Conservation (phyloP, 2,888 invertebrate genomes). For the Cerastoderma edule region DNA sequence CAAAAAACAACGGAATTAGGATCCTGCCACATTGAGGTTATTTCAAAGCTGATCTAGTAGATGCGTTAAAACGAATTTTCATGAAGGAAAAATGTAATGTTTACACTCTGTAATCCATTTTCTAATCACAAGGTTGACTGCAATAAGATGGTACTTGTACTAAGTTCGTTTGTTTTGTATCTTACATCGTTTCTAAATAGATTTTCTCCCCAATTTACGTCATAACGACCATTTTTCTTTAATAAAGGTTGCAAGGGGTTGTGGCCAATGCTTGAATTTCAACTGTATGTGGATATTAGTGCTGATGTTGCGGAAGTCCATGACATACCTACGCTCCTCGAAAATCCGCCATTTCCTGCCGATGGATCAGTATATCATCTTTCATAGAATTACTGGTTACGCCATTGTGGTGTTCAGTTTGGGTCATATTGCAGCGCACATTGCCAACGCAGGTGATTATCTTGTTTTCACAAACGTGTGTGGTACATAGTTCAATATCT, state of each 20-base stretch:
- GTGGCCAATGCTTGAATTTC: constrained; percentile 94
- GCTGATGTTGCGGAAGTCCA: constrained; percentile 93
- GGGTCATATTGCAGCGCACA: constrained; percentile 93
- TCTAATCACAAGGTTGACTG: constrained; percentile 14
- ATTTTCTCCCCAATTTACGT: not conserved
- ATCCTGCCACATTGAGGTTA: too few species aligned
- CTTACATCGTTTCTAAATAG: not conserved
- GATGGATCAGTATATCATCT: constrained; percentile 95
- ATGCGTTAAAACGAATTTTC: too few species aligned
- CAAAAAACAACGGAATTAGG: too few species aligned
- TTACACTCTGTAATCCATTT: too few species aligned
- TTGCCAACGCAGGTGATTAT: constrained; percentile 91
- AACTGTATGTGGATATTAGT: constrained; percentile 94
- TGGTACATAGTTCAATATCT: too few species aligned
- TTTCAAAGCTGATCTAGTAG: too few species aligned
- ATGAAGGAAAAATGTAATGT: too few species aligned
- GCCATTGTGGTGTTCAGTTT: constrained; percentile 90
- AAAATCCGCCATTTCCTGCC: constrained; percentile 91
- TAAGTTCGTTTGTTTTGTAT: not conserved
- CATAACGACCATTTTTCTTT: constrained; percentile 2
- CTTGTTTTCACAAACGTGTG: not conserved
- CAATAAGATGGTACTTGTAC: not conserved
- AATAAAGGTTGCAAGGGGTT: constrained; percentile 94
- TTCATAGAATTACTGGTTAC: constrained; percentile 95
- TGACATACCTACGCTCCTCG: constrained; percentile 92